Evolutionary conservation across 2,888 invertebrate genomes (phyloP).

Genomic region (Macrophya alboannulata): DNA sequence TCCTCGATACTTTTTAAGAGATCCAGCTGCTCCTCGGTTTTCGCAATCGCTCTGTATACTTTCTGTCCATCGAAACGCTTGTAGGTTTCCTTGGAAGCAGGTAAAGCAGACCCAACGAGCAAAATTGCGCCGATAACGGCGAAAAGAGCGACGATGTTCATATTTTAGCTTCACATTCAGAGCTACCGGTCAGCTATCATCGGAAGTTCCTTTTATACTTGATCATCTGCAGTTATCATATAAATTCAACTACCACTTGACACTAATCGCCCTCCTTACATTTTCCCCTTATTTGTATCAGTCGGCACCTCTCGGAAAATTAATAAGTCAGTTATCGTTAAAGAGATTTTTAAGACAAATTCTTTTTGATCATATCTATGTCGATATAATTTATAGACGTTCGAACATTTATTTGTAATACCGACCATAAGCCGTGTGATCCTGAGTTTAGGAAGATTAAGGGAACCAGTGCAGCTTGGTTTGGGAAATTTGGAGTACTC

Average conservation of each 20-base stretch:
- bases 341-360: not conserved
- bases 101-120: not conserved
- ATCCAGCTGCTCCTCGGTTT: constrained; percentile 37
- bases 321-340: not conserved
- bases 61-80: constrained; percentile 49
- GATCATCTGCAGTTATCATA: constrained; percentile 15
- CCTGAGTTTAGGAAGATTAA: not conserved
- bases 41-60: constrained; percentile 50
- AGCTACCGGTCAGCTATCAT: not conserved
- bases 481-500: too few species aligned
- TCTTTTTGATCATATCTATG: not conserved
- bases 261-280: not conserved
- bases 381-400: not conserved
- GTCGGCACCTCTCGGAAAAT: not conserved
- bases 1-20: constrained; percentile 46
- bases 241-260: constrained; percentile 6
- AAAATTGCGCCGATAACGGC: not conserved
- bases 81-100: constrained; percentile 11
- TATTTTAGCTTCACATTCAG: not conserved
- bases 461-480: too few species aligned
- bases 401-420: not conserved
- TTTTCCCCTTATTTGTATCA: not conserved
- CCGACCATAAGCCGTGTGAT: not conserved
- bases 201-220: constrained; percentile 28
- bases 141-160: not conserved